phyloP scores from a whole-genome alignment of 2,113 vertebrate genomes.

The Eulemur rufifrons region DNA sequence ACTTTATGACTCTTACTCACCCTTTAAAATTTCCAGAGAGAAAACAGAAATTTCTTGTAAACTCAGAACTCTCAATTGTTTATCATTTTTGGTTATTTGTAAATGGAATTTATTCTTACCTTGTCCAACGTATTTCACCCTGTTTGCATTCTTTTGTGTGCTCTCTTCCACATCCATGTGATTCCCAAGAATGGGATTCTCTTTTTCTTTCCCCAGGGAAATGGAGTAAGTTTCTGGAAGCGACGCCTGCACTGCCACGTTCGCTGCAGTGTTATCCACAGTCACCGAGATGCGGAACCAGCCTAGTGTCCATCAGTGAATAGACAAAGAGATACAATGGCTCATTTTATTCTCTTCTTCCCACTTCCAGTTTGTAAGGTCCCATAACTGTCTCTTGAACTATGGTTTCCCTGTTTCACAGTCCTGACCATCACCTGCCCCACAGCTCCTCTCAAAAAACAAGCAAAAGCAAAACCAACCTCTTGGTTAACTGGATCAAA shows the following conservation, averaged over 20 bases:
- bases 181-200: neutral
- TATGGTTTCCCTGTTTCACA: neutral
- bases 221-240: neutral
- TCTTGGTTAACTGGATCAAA: neutral
- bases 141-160: neutral
- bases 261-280: neutral
- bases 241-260: fast-evolving
- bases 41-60: neutral
- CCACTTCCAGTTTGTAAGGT: neutral
- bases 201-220: neutral
- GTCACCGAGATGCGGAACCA: neutral
- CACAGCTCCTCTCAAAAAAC: too few species aligned
- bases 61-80: neutral
- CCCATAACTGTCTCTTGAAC: neutral
- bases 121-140: neutral
- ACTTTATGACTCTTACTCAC: neutral
- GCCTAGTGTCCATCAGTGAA: neutral
- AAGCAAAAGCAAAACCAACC: neutral
- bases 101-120: neutral
- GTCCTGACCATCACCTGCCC: neutral
- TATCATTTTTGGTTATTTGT: neutral
- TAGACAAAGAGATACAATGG: neutral
- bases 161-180: neutral
- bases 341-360: neutral
- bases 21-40: neutral